Evolutionary conservation across 2,113 vertebrate species (phyloP).

Genomic region (Ia io): DNA sequence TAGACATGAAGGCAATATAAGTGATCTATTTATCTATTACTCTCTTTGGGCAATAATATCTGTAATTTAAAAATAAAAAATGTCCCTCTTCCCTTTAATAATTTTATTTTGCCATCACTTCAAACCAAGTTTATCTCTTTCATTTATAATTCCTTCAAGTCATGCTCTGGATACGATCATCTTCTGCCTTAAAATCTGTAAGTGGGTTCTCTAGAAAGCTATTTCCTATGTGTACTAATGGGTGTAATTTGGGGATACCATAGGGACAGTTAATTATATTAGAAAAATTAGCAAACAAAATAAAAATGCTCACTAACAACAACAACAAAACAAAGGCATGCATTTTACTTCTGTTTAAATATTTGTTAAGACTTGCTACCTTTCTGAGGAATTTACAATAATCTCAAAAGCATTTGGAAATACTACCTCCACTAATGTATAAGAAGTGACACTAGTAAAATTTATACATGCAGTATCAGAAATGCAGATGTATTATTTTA

Average conservation of each 20-base stretch:
- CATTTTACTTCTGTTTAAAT: conserved; percentile 3
- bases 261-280: background rate
- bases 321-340: background rate
- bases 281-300: background rate
- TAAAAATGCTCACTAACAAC: background rate
- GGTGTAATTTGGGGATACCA: conserved; percentile 12
- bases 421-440: background rate
- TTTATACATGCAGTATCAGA: background rate
- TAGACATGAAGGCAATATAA: background rate
- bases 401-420: conserved; percentile 4
- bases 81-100: background rate
- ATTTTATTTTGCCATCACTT: conserved; percentile 48
- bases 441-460: background rate
- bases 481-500: background rate
- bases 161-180: background rate
- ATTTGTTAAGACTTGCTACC: background rate
- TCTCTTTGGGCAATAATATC: conserved; percentile 30
- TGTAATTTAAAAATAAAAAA: conserved; percentile 51
- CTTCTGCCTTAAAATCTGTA: conserved; percentile 18
- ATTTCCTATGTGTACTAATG: conserved; percentile 6
- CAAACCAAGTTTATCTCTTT: conserved; percentile 31
- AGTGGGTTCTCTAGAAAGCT: background rate
- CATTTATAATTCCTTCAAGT: conserved; percentile 34
- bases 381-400: background rate
- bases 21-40: conserved; percentile 32